Base-by-base conservation (phyloP, 2,797 vertebrate genomes). In the Lagocephalus sceleratus region DNA sequence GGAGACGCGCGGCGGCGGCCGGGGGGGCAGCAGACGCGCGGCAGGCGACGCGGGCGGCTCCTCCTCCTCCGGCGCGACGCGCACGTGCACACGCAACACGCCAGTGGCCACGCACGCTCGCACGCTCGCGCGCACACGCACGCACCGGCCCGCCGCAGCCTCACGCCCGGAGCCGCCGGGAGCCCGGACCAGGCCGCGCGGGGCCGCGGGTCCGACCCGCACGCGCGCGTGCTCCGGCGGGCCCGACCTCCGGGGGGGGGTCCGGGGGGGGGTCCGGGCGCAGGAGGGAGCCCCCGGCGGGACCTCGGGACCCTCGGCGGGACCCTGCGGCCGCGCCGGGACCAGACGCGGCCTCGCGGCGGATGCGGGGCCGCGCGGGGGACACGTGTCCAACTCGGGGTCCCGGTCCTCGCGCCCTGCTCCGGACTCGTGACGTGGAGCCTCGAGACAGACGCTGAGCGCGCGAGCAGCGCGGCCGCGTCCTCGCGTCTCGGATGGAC, bases 401-500 rank as follows among this genome's bases (percentile, higher is more conserved):
- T 63, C 76, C 76, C 60, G 65, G 74, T 81, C 83, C 84, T 82
- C 61, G 66, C 66, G 70, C 51, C 71, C 66, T 76, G 76, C 64
- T 82, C 78, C 85, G 85, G 85, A 84, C 79, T 83, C 78, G 68
- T 77, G 68, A 79, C 79, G 84, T 84, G 76, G 79, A 76, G 79
- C 71, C 68, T 59, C 71, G 54, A 78, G 67, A 73, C 75, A 71
- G 49, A 51, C 43, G 9, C 52, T 25, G 20, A 68, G 56, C 64
- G 62, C 25, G 65, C 62, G 25, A 51, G 17, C 43, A 19, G 68
- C 87, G 88, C 86, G n/a, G n/a, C n/a, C n/a, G n/a, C 19, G 80
- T 86, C 82, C 85, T 83, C 87, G 84, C 85, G 76, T 77, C 88
- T 86, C 87, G 92, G 82, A 92, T 88, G 86, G 90, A 91, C 89